phyloP scores from a whole-genome alignment of 2,888 invertebrate genomes.

The Folsomia candida region DNA sequence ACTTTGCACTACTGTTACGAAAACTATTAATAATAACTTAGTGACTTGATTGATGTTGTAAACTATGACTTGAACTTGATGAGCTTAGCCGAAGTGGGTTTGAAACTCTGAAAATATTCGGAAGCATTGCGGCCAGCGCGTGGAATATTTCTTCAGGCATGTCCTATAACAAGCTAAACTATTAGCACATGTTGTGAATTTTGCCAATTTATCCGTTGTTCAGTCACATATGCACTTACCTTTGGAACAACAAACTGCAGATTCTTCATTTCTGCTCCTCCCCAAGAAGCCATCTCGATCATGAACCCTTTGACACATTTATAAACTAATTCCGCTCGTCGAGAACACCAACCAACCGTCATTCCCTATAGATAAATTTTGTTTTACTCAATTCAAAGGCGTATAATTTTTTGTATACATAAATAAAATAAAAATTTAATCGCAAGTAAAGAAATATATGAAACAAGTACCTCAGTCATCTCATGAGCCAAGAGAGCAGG shows the following conservation, averaged over 20 bases:
- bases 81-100: slow-evolving; percentile 76
- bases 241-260: slow-evolving; percentile 81
- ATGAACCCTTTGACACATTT: slow-evolving; percentile 99
- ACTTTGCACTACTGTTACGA: background rate
- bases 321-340: slow-evolving; percentile 92
- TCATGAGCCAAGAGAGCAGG: slow-evolving; percentile 90
- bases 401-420: background rate
- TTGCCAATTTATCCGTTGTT: too few species aligned
- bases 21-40: slow-evolving; percentile 23
- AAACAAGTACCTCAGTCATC: slow-evolving; percentile 79
- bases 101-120: slow-evolving; percentile 89
- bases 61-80: slow-evolving; percentile 48
- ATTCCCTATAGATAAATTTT: slow-evolving; percentile 65
- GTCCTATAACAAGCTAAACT: slow-evolving; percentile 58
- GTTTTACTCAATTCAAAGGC: background rate
- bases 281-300: slow-evolving; percentile 96
- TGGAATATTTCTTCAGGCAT: slow-evolving; percentile 79
- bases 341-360: slow-evolving; percentile 94
- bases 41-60: slow-evolving; percentile 47
- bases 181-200: too few species aligned
- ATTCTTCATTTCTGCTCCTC: slow-evolving; percentile 83
- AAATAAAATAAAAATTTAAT: background rate
- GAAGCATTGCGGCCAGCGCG: slow-evolving; percentile 80
- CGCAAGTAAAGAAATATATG: too few species aligned
- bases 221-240: slow-evolving; percentile 55